Percentiles rank a stretch among this genome's conserved stretches.
Conservation (phyloP, 2,888 invertebrate genomes). For the Eucriotettix oculatus region DNA sequence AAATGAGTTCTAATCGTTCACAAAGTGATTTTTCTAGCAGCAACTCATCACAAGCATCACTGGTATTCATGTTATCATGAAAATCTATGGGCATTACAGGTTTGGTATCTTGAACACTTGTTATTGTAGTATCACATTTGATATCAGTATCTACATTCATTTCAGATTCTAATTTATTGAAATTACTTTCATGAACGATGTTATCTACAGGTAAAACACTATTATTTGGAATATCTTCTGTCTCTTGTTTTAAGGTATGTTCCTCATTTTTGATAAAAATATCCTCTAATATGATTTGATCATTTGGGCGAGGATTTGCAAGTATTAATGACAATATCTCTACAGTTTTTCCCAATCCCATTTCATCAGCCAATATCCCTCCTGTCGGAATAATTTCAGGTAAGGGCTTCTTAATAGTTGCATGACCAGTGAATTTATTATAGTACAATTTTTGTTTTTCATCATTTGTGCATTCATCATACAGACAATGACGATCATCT, state of each 20-base stretch:
- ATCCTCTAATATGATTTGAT: neutral
- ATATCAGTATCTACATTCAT: neutral
- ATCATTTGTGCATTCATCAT: slow-evolving; percentile 18
- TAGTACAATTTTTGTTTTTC: slow-evolving; percentile 23
- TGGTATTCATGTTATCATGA: too few relatives aligned
- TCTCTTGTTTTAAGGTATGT: neutral
- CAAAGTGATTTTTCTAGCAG: neutral
- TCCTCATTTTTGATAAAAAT: neutral
- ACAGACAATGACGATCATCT: slow-evolving; percentile 20
- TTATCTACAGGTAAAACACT: neutral
- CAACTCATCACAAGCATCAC: too few relatives aligned
- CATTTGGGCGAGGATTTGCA: slow-evolving; percentile 24
- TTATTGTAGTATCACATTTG: neutral
- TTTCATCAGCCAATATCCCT: slow-evolving; percentile 64
- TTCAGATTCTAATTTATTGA: too few relatives aligned
- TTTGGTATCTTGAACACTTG: neutral
- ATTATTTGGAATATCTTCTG: neutral
- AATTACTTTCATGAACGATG: neutral
- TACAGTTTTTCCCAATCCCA: slow-evolving; percentile 69
- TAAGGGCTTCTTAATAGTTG: slow-evolving; percentile 24
- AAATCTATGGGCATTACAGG: neutral
- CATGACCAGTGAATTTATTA: slow-evolving; percentile 29
- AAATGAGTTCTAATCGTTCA: neutral
- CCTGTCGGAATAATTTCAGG: slow-evolving; percentile 32
- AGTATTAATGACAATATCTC: slow-evolving; percentile 52